These are phyloP conservation scores for Podarcis raffonei DNA, from an alignment of 2,113 vertebrate genomes.

Conservation along the genomic window DNA sequence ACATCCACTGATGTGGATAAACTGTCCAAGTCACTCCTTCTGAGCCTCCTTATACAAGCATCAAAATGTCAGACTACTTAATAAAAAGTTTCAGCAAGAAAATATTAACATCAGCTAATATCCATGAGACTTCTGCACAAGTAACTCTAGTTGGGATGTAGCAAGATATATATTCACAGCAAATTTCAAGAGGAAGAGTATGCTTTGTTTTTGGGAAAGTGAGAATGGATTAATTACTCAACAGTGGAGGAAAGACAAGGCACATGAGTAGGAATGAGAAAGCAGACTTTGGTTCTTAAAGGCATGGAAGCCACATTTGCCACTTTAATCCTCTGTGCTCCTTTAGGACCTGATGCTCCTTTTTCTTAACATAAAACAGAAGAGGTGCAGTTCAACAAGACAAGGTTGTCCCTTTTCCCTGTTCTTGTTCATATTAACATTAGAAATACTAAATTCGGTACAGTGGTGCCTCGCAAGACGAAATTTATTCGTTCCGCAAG, in stretches of 20 bases:
- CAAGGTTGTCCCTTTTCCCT: no score
- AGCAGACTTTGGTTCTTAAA: not conserved
- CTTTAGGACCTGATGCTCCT: no score
- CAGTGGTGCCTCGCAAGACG: no score
- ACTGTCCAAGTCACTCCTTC: no score
- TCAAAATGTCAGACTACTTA: not conserved
- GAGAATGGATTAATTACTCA: fast-evolving
- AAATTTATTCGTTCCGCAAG: no score
- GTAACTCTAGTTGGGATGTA: not conserved
- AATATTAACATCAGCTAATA: not conserved
- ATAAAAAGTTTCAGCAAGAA: not conserved
- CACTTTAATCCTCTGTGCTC: no score
- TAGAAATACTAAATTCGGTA: no score
- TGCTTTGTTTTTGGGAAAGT: not conserved
- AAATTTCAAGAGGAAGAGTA: not conserved
- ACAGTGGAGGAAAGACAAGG: not conserved
- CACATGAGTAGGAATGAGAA: not conserved
- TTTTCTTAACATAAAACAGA: no score
- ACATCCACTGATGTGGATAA: no score
- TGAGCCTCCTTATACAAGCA: no score
- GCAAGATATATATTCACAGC: not conserved
- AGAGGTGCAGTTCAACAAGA: no score
- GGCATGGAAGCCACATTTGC: not conserved
- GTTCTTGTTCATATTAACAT: no score
- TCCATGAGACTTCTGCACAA: not conserved